Conservation (phyloP, 2,797 vertebrate genomes). For the Heteromormyrus szaboi region DNA sequence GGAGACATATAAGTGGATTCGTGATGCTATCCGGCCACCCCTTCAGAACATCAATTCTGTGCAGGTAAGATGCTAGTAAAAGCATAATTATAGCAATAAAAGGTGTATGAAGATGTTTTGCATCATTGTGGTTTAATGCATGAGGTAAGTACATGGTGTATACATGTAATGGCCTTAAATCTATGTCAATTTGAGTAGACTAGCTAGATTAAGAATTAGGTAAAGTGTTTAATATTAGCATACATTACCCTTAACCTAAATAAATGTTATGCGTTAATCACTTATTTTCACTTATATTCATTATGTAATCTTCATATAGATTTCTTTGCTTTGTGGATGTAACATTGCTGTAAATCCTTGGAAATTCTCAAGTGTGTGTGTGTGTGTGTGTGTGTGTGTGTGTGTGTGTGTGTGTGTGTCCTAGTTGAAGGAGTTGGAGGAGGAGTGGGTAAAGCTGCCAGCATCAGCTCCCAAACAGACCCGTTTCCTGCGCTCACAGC, state of each 20-base stretch:
- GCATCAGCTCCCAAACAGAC: conserved; percentile 74
- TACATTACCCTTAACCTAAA: too few relatives aligned
- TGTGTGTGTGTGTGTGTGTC: too few relatives aligned
- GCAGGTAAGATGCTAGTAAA: conserved; percentile 64
- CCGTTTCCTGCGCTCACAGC: conserved; percentile 90
- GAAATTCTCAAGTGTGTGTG: not conserved
- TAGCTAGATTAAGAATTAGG: not conserved
- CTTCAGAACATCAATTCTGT: conserved; percentile 90
- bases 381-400: not conserved
- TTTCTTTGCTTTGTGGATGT: not conserved
- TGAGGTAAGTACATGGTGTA: not conserved
- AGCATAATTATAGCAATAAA: not conserved
- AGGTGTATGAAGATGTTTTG: not conserved
- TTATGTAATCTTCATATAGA: not conserved
- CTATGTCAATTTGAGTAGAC: not conserved
- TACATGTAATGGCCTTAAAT: not conserved
- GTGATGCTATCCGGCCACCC: conserved; percentile 82
- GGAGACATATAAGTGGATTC: conserved; percentile 94
- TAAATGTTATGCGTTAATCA: not conserved
- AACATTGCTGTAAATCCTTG: not conserved
- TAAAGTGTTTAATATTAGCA: not conserved
- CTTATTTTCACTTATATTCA: not conserved
- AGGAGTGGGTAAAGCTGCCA: conserved; percentile 92
- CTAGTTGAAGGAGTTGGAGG: conserved; percentile 92
- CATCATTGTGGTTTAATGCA: not conserved